These are phyloP conservation scores for Gallinago jamesoni DNA, from an alignment of 2,113 vertebrate species.

Conservation along the genomic window DNA sequence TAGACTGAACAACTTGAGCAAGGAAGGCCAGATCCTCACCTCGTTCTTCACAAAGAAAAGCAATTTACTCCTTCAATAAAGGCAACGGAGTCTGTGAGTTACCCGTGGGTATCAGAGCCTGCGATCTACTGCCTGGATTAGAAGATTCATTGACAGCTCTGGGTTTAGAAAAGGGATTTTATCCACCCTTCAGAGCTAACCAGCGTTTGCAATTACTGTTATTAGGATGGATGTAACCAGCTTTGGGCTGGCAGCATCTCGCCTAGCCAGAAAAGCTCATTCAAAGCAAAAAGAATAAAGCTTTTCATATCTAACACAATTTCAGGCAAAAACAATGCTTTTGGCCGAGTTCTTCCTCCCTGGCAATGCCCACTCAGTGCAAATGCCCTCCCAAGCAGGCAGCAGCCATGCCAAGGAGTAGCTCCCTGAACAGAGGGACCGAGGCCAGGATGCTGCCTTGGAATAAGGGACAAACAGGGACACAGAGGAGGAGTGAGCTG, in stretches of 20 bases:
- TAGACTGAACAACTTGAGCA: not conserved
- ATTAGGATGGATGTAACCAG: not conserved
- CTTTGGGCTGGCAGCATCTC: not conserved
- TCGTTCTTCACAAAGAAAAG: not conserved
- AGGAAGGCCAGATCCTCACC: not conserved
- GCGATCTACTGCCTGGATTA: not conserved
- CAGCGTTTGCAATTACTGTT: not conserved
- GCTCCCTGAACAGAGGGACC: not conserved
- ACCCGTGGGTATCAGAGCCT: not conserved
- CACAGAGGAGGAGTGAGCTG: not conserved
- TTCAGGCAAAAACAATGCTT: not conserved
- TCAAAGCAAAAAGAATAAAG: not conserved
- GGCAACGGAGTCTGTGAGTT: not conserved
- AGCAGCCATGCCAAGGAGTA: not conserved
- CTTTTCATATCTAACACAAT: not conserved
- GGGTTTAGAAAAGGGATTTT: not conserved
- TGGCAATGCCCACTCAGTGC: not conserved
- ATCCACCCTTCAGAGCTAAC: not conserved
- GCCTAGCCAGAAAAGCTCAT: not conserved
- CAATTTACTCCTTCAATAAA: conserved; percentile 14
- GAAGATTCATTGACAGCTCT: conserved; percentile 2
- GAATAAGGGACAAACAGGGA: not conserved
- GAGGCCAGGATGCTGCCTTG: not conserved
- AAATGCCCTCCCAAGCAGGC: not conserved
- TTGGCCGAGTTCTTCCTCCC: not conserved